phyloP scores from a whole-genome alignment of 2,797 vertebrate genomes.

The Lindbergichthys nudifrons region DNA sequence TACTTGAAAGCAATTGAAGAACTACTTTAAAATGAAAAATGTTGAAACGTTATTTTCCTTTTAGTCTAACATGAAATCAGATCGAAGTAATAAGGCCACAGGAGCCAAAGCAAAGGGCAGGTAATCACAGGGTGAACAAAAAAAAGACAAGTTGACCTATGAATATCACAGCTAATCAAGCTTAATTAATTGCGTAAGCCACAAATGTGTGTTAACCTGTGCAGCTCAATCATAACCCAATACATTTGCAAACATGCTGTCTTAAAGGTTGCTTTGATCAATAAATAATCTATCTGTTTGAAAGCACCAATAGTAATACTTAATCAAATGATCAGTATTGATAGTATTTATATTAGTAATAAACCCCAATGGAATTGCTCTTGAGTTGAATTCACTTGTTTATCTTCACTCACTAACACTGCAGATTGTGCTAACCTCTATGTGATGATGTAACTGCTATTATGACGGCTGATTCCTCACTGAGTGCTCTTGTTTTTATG shows the following conservation, averaged over 20 bases:
- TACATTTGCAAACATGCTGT: not conserved
- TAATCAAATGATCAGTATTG: slow-evolving; percentile 11
- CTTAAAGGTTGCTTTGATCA: not conserved
- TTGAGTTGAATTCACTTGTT: slow-evolving; percentile 35
- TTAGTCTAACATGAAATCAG: not conserved
- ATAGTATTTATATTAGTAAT: slow-evolving; percentile 14
- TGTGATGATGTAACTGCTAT: slow-evolving; percentile 61
- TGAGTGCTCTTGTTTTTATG: slow-evolving; percentile 36
- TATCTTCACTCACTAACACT: slow-evolving; percentile 43
- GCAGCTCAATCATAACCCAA: not conserved
- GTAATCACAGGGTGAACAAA: not conserved
- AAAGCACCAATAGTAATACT: slow-evolving; percentile 15
- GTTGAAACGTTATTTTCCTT: not conserved
- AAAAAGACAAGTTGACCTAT: slow-evolving; percentile 11
- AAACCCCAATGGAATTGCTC: slow-evolving; percentile 13
- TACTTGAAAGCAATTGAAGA: not conserved
- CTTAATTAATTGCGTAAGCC: slow-evolving; percentile 2
- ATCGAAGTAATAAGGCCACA: not conserved
- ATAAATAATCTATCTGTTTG: not conserved
- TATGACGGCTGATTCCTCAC: slow-evolving; percentile 46
- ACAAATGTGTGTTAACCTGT: slow-evolving; percentile 5
- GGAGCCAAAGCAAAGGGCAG: not conserved
- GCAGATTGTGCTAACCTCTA: slow-evolving; percentile 38
- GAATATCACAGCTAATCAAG: slow-evolving; percentile 10
- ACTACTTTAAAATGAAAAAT: not conserved